Evolutionary conservation across 2,113 vertebrate genomes (phyloP).

Genomic region (Platichthys stellatus): DNA sequence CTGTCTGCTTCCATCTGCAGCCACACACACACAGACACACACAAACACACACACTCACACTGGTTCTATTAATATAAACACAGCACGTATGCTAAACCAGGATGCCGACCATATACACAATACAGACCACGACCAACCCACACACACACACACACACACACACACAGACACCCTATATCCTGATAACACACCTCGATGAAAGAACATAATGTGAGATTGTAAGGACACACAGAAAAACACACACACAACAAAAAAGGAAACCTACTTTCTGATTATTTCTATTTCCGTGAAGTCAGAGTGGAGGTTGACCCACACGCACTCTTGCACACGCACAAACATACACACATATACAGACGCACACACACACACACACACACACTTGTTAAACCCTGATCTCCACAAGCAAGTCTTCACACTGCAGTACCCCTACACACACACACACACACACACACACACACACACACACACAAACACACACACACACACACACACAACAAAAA

Average conservation of each 20-base stretch:
- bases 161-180: background rate
- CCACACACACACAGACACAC: constrained; percentile 20
- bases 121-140: background rate
- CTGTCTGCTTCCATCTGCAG: constrained; percentile 63
- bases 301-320: background rate
- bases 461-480: background rate
- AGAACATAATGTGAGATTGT: too few relatives aligned
- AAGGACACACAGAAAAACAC: background rate
- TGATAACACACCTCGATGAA: too few relatives aligned
- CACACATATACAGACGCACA: too few relatives aligned
- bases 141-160: background rate
- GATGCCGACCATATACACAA: background rate
- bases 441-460: background rate
- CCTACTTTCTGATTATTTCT: background rate
- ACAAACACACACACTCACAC: constrained; percentile 14
- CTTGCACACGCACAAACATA: too few relatives aligned
- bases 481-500: background rate
- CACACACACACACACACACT: too few relatives aligned
- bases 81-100: constrained; percentile 2
- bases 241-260: background rate
- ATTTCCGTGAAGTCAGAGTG: too few relatives aligned
- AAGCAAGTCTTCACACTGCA: too few relatives aligned
- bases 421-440: background rate
- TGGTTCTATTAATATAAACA: constrained; percentile 14
- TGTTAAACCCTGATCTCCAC: too few relatives aligned